These are phyloP conservation scores for Mythimna pallens DNA, from an alignment of 2,888 invertebrate genomes.

Conservation along the genomic window DNA sequence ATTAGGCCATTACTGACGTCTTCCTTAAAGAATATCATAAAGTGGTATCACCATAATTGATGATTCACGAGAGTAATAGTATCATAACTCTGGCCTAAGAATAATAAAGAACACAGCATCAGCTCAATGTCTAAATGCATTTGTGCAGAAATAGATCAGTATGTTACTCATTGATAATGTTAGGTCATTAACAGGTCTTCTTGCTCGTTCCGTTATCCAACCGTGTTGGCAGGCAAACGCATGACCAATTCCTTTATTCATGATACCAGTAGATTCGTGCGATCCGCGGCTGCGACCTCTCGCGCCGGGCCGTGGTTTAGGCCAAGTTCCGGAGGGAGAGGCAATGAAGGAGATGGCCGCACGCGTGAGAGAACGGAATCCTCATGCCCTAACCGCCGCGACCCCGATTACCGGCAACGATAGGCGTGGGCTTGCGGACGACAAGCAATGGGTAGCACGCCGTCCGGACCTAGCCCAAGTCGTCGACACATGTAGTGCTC, in stretches of 20 bases:
- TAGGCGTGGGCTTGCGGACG: too few species aligned
- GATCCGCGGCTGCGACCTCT: too few species aligned
- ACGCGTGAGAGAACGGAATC: too few species aligned
- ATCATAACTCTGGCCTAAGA: slow-evolving; percentile 27
- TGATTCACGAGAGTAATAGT: slow-evolving; percentile 14
- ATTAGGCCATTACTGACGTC: slow-evolving; percentile 10
- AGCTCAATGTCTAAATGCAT: slow-evolving; percentile 25
- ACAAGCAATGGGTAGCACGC: too few species aligned
- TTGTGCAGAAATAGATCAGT: slow-evolving; percentile 39
- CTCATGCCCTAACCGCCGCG: too few species aligned
- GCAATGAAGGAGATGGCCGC: too few species aligned
- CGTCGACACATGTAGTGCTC: too few species aligned
- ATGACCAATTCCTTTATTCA: slow-evolving; percentile 15
- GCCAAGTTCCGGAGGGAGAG: too few species aligned
- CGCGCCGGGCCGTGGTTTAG: too few species aligned
- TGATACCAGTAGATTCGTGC: slow-evolving; percentile 1
- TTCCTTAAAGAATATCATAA: slow-evolving; percentile 21
- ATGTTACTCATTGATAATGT: slow-evolving; percentile 44
- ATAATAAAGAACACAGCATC: slow-evolving; percentile 18
- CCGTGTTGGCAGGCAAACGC: slow-evolving; percentile 18
- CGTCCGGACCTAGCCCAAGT: too few species aligned
- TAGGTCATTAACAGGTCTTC: slow-evolving; percentile 44
- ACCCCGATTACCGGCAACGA: too few species aligned
- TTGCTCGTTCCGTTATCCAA: slow-evolving; percentile 32
- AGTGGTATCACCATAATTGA: slow-evolving; percentile 32